Conservation (phyloP, 2,113 vertebrate genomes). For the Austrofundulus limnaeus region DNA sequence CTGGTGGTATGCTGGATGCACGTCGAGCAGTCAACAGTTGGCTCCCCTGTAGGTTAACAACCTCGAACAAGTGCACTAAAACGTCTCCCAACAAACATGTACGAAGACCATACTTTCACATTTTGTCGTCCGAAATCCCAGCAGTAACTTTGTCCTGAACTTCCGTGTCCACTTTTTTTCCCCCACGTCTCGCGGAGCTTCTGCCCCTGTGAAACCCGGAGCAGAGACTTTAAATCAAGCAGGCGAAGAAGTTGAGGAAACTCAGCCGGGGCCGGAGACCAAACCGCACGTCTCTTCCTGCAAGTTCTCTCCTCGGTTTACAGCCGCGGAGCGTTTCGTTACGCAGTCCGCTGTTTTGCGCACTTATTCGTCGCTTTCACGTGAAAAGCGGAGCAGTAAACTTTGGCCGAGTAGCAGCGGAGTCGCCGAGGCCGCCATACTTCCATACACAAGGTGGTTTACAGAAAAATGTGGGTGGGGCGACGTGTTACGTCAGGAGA, state of each 20-base stretch:
- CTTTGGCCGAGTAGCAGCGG: conserved; percentile 57
- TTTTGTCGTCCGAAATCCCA: conserved; percentile 24
- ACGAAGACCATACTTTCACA: conserved; percentile 1
- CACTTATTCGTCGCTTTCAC: conserved; percentile 53
- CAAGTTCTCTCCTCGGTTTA: conserved; percentile 15
- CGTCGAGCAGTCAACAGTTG: conserved; percentile 65
- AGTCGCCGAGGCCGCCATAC: conserved; percentile 79
- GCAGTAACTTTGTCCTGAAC: conserved; percentile 53
- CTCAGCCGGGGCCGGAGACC: conserved; percentile 29
- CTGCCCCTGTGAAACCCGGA: conserved; percentile 64
- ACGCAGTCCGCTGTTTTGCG: conserved; percentile 13
- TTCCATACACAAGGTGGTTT: conserved; percentile 81
- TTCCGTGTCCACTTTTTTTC: conserved; percentile 70
- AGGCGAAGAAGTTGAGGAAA: conserved; percentile 34
- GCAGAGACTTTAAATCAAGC: conserved; percentile 61
- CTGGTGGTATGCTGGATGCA: conserved; percentile 55
- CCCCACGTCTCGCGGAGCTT: conserved; percentile 56
- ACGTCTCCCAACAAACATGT: conserved; percentile 24
- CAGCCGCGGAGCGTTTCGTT: conserved; percentile 40
- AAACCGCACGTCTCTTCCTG: conserved; percentile 28
- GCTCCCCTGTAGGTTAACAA: conserved; percentile 26
- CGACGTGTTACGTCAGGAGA: conserved; percentile 73
- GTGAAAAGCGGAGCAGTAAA: conserved; percentile 58
- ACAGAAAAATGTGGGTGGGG: conserved; percentile 74
- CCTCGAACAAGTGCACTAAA: conserved; percentile 31